Percentiles rank a stretch among this genome's conserved stretches.
phyloP scores from a whole-genome alignment of 2,888 invertebrate genomes.

The Cerastoderma edule region DNA sequence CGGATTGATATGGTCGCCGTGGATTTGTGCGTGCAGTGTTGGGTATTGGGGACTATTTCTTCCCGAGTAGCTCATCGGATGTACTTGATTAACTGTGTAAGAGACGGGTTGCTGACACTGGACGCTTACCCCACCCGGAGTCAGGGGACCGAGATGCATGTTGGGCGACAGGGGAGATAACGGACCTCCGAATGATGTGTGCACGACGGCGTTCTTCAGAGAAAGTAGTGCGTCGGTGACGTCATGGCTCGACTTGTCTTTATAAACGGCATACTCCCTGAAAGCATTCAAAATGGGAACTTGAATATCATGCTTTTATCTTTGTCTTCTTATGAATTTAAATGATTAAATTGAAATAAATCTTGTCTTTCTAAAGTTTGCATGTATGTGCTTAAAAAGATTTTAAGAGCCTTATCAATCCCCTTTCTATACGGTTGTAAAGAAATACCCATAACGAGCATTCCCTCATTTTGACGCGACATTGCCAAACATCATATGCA shows the following conservation, averaged over 20 bases:
- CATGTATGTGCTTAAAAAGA: too few species aligned
- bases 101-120: slow-evolving; percentile 59
- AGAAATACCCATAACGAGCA: too few species aligned
- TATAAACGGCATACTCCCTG: slow-evolving; percentile 80
- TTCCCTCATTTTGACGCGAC: too few species aligned
- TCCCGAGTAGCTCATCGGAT: slow-evolving; percentile 62
- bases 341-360: too few species aligned
- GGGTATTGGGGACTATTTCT: slow-evolving; percentile 66
- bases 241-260: slow-evolving; percentile 85
- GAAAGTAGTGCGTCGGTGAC: slow-evolving; percentile 95
- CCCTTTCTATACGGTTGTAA: too few species aligned
- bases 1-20: slow-evolving; percentile 61
- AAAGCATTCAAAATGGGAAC: too few species aligned
- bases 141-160: slow-evolving; percentile 67
- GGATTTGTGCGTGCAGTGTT: slow-evolving; percentile 59
- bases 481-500: too few species aligned
- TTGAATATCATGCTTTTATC: too few species aligned
- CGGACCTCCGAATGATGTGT: slow-evolving; percentile 86
- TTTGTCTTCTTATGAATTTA: too few species aligned
- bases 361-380: too few species aligned
- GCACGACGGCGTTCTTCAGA: slow-evolving; percentile 94
- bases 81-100: slow-evolving; percentile 66
- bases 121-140: slow-evolving; percentile 34
- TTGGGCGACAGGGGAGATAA: slow-evolving; percentile 81
- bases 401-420: too few species aligned